Percentiles rank a stretch among this genome's conserved stretches.
phyloP scores from a whole-genome alignment of 2,797 vertebrate species.

The Myripristis jacobus region DNA sequence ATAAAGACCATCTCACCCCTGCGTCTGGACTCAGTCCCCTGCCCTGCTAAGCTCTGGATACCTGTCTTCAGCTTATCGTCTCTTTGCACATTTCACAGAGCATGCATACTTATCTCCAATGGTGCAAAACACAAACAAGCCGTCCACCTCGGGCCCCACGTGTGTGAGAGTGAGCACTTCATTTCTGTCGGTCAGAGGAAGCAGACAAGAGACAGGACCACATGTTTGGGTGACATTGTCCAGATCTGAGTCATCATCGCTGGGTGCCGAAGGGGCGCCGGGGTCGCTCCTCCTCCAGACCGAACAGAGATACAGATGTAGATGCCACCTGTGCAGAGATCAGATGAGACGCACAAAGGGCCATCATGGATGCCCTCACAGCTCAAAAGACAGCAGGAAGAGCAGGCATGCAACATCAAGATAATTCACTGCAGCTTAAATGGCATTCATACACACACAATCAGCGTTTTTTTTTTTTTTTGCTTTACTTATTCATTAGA shows the following conservation, averaged over 20 bases:
- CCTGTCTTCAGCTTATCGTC: slow-evolving; percentile 63
- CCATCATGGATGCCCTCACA: slow-evolving; percentile 46
- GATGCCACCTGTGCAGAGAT: slow-evolving; percentile 48
- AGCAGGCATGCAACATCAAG: slow-evolving; percentile 28
- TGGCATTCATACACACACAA: slow-evolving; percentile 5
- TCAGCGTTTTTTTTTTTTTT: slow-evolving; percentile 43
- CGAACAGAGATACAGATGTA: slow-evolving; percentile 40
- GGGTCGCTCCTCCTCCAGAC: slow-evolving; percentile 23
- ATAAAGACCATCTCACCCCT: slow-evolving; percentile 12
- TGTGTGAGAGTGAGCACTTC: slow-evolving; percentile 51
- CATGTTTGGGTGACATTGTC: slow-evolving; percentile 54
- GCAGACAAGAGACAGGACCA: slow-evolving; percentile 64
- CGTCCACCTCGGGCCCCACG: slow-evolving; percentile 1
- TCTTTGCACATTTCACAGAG: slow-evolving; percentile 59
- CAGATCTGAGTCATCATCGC: slow-evolving; percentile 47
- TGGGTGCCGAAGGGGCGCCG: slow-evolving; percentile 3
- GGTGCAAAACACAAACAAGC: slow-evolving; percentile 77
- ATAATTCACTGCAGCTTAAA: slow-evolving; percentile 25
- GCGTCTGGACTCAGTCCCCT: slow-evolving; percentile 27
- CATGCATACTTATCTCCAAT: slow-evolving; percentile 72
- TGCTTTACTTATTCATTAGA: slow-evolving; percentile 24
- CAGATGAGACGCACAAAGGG: slow-evolving; percentile 21
- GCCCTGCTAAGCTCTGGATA: slow-evolving; percentile 13
- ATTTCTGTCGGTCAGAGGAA: slow-evolving; percentile 55
- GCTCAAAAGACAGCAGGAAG: slow-evolving; percentile 57